Evolutionary conservation across 1,140 invertebrate species (phyloP).

Genomic region (Drosophila trapezifrons): DNA sequence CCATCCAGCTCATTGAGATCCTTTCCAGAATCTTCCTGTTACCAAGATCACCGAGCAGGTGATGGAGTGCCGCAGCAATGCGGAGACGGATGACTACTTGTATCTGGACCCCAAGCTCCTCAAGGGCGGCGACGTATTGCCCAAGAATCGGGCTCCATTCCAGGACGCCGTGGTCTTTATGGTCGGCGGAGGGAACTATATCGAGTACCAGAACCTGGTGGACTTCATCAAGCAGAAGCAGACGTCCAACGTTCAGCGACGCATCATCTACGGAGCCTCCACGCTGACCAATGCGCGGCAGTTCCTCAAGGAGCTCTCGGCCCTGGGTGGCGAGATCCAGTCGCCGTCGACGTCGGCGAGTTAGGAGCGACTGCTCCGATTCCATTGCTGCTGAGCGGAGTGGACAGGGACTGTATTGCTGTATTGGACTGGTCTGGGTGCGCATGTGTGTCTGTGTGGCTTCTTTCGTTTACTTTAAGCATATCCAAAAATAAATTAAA

Average conservation of each 20-base stretch:
- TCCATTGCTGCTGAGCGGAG: slow-evolving; percentile 65
- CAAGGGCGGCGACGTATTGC: slow-evolving; percentile 88
- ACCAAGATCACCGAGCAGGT: slow-evolving; percentile 96
- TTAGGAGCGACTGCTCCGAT: slow-evolving; percentile 69
- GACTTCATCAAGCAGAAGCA: slow-evolving; percentile 96
- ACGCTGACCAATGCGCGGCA: slow-evolving; percentile 96
- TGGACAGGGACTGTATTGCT: slow-evolving; percentile 19
- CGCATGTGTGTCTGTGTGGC: slow-evolving; percentile 47
- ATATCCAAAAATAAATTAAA: slow-evolving; percentile 82
- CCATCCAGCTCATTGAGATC: not conserved
- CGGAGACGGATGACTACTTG: slow-evolving; percentile 93
- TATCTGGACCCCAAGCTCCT: slow-evolving; percentile 97
- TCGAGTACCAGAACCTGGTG: slow-evolving; percentile 99
- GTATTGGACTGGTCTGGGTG: slow-evolving; percentile 15
- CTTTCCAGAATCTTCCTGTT: slow-evolving; percentile 92
- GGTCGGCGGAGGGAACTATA: slow-evolving; percentile 99
- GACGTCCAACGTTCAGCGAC: slow-evolving; percentile 89
- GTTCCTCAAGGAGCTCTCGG: slow-evolving; percentile 95
- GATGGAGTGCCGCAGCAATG: slow-evolving; percentile 92
- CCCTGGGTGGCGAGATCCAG: slow-evolving; percentile 89
- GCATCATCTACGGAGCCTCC: slow-evolving; percentile 97
- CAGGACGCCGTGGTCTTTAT: slow-evolving; percentile 98
- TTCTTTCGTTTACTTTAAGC: slow-evolving; percentile 72
- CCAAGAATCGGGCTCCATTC: slow-evolving; percentile 89
- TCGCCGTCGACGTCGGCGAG: slow-evolving; percentile 62